Evolutionary conservation across 2,888 invertebrate genomes (phyloP).

Genomic region (Eupithecia pulchellata): DNA sequence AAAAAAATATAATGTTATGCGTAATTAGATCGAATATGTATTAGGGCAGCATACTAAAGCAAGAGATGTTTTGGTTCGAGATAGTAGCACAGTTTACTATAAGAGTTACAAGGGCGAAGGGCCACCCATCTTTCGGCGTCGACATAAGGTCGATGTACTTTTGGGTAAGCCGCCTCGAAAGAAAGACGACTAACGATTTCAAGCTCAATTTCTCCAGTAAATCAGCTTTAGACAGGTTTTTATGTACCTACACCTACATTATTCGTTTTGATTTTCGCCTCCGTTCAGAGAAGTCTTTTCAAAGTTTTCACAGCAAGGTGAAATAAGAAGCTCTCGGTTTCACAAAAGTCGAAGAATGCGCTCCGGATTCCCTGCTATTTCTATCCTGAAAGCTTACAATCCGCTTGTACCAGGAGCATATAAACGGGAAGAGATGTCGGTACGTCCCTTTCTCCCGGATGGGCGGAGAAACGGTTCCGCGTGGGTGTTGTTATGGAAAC

Average conservation of each 20-base stretch:
- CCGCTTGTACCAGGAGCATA: constrained; percentile 85
- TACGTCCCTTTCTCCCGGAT: constrained; percentile 61
- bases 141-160: constrained; percentile 13
- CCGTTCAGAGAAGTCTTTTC: background rate
- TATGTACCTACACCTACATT: background rate
- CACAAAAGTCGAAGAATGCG: constrained; percentile 49
- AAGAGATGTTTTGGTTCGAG: constrained; percentile 50
- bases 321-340: constrained; percentile 2
- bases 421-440: constrained; percentile 58
- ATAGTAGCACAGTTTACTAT: constrained; percentile 27
- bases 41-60: constrained; percentile 73
- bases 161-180: background rate
- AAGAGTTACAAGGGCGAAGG: constrained; percentile 25
- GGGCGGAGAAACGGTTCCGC: constrained; percentile 74
- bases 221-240: background rate
- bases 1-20: constrained; percentile 80
- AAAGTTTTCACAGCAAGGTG: background rate
- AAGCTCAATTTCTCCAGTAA: no score
- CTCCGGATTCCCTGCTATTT: constrained; percentile 60
- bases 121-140: constrained; percentile 21
- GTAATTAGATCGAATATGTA: constrained; percentile 84
- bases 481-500: constrained; percentile 80
- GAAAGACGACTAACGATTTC: no score
- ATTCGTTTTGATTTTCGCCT: background rate
- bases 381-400: constrained; percentile 89